A percentile compares a stretch with the other conserved stretches of the same genome.
Conservation (phyloP, 2,113 vertebrate species). For the Ceuthmochares aereus region DNA sequence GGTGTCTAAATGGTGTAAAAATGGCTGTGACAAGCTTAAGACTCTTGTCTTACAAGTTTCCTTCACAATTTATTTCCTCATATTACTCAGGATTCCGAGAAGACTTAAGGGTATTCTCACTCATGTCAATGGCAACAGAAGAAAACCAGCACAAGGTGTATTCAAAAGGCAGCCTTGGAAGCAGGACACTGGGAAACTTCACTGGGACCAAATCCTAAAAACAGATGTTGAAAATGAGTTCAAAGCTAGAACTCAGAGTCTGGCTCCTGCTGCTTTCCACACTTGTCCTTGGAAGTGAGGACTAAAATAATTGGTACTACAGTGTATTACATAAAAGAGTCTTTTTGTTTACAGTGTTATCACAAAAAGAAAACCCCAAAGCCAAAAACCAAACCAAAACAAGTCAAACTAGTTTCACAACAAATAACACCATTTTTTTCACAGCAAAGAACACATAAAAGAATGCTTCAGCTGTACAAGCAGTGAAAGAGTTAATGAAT, state of each 20-base stretch:
- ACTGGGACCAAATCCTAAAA: slow-evolving; percentile 13
- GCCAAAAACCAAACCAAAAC: not conserved
- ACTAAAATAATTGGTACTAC: not conserved
- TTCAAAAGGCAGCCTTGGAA: not conserved
- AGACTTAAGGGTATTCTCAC: not conserved
- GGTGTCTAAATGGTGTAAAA: not conserved
- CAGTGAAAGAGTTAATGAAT: not conserved
- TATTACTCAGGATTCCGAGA: not conserved
- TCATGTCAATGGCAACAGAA: not conserved
- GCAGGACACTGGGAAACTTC: not conserved
- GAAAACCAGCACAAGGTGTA: not conserved
- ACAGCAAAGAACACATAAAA: not conserved
- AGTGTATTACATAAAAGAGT: not conserved
- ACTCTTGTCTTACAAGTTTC: not conserved
- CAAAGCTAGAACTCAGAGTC: not conserved
- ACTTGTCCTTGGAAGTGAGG: not conserved
- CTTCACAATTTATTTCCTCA: not conserved
- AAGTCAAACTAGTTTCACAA: not conserved
- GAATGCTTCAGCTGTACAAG: not conserved
- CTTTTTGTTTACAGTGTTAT: not conserved
- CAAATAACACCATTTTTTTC: not conserved
- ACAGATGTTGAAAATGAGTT: not conserved
- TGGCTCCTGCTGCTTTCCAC: not conserved
- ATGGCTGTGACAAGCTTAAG: not conserved
- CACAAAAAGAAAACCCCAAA: too few relatives aligned